These are phyloP conservation scores for Linnaemya tessellans DNA, from an alignment of 2,888 invertebrate genomes.

Conservation along the genomic window DNA sequence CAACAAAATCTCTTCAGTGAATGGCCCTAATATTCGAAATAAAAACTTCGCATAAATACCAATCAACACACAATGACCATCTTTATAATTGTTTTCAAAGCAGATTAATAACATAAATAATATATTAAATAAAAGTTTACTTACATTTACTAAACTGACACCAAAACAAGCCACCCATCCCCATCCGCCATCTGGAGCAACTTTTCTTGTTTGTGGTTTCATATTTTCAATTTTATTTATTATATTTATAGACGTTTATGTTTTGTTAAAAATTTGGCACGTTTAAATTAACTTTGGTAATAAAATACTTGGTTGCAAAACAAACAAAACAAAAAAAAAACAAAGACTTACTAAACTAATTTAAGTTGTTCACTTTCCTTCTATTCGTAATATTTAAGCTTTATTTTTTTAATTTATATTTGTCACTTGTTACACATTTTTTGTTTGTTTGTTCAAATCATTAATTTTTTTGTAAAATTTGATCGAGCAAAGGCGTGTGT, in stretches of 20 bases:
- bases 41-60: conserved; percentile 2
- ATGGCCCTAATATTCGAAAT: conserved; percentile 32
- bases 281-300: conserved; percentile 53
- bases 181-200: conserved; percentile 94
- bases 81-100: conserved; percentile 31
- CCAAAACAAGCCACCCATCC: conserved; percentile 94
- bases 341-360: conserved; percentile 27
- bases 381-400: conserved; percentile 22
- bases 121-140: conserved; percentile 80
- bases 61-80: conserved; percentile 29
- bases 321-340: no score
- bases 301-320: conserved; percentile 54
- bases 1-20: not conserved
- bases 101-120: conserved; percentile 7
- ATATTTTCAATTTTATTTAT: conserved; percentile 72
- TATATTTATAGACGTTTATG: not conserved
- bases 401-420: conserved; percentile 34
- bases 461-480: conserved; percentile 22
- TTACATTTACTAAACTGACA: conserved; percentile 92
- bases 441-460: conserved; percentile 37
- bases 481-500: conserved; percentile 51
- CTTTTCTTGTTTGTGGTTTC: conserved; percentile 85
- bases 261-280: conserved; percentile 55
- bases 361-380: conserved; percentile 33
- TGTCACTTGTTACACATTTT: conserved; percentile 49